A percentile compares a stretch with the other conserved stretches of the same genome.
phyloP scores from a whole-genome alignment of 2,113 vertebrate species.

The Phasianus colchicus region DNA sequence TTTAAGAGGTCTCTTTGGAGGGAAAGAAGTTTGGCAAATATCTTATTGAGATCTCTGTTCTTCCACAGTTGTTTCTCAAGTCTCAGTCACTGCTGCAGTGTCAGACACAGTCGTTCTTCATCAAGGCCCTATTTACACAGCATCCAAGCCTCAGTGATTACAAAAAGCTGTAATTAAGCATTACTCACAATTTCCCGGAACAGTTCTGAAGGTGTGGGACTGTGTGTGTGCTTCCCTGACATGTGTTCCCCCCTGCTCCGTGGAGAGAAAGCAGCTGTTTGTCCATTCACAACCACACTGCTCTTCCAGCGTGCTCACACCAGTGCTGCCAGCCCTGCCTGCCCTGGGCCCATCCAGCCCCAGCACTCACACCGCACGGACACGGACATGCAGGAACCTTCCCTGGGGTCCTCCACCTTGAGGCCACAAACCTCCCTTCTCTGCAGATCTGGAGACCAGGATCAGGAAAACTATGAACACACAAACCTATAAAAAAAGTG shows the following conservation, averaged over 20 bases:
- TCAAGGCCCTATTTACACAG: neutral
- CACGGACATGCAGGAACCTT: neutral
- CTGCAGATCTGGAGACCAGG: neutral
- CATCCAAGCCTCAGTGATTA: accelerated
- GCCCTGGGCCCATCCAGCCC: neutral
- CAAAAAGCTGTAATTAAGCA: neutral
- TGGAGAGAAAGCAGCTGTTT: neutral
- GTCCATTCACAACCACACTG: neutral
- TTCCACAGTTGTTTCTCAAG: neutral
- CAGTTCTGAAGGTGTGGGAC: neutral
- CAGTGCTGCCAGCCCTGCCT: neutral
- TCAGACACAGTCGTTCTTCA: accelerated
- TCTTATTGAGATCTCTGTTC: neutral
- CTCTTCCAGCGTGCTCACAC: accelerated
- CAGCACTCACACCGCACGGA: neutral
- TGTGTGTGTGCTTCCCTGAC: neutral
- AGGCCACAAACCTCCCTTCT: neutral
- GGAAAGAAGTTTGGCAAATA: slow-evolving; percentile 62
- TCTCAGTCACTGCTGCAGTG: accelerated
- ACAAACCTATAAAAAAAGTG: neutral
- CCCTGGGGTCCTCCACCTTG: neutral
- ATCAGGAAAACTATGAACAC: neutral
- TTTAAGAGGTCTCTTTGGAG: slow-evolving; percentile 43
- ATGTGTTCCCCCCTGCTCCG: accelerated
- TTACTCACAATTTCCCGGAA: accelerated